Conservation (phyloP, 2,888 invertebrate genomes). For the Coelinius sp. region DNA sequence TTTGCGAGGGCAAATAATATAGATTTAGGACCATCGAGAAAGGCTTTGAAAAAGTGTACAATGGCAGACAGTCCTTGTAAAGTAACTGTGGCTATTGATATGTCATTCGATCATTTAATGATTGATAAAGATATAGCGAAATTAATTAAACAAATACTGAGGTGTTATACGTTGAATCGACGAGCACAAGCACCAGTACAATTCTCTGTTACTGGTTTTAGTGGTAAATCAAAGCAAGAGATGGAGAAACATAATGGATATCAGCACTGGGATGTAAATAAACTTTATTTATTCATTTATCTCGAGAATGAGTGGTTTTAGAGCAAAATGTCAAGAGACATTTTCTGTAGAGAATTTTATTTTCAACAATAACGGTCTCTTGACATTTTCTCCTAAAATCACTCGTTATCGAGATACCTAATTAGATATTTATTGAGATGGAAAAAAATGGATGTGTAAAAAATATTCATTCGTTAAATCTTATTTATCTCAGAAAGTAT, state of each 20-base stretch:
- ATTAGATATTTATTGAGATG: too few species aligned
- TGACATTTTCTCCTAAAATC: too few species aligned
- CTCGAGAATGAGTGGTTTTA: too few species aligned
- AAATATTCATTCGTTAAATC: too few species aligned
- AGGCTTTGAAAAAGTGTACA: conserved; percentile 82
- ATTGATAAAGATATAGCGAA: conserved; percentile 89
- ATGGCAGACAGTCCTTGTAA: conserved; percentile 80
- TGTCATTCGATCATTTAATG: conserved; percentile 94
- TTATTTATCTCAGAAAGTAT: too few species aligned
- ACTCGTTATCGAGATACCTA: too few species aligned
- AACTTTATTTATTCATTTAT: too few species aligned
- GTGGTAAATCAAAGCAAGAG: conserved; percentile 80
- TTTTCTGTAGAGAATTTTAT: too few species aligned
- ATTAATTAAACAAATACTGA: conserved; percentile 89
- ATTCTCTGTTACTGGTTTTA: conserved; percentile 86
- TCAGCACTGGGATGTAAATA: conserved; percentile 89
- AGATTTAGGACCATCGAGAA: conserved; percentile 84
- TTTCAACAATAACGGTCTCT: too few species aligned
- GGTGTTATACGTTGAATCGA: conserved; percentile 93
- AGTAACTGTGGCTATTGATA: conserved; percentile 85
- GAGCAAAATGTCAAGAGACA: too few species aligned
- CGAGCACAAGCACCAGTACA: conserved; percentile 85
- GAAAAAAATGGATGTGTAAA: too few species aligned
- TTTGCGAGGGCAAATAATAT: conserved; percentile 81
- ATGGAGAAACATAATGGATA: conserved; percentile 89